Evolutionary conservation across 2,888 invertebrate genomes (phyloP).

Genomic region (Amphiduros pacificus): DNA sequence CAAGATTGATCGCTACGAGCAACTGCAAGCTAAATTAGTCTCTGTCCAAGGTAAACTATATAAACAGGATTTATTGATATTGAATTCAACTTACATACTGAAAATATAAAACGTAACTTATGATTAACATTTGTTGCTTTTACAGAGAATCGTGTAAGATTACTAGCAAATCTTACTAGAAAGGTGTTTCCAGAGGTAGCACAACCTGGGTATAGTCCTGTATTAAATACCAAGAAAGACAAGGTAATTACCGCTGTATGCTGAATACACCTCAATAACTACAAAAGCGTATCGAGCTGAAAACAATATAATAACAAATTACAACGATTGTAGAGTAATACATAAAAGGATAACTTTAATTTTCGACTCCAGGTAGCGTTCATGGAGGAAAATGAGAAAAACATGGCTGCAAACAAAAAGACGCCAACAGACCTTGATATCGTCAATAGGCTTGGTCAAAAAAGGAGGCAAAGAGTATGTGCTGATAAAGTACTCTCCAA

Average conservation of each 20-base stretch:
- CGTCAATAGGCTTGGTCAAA: slow-evolving; percentile 41
- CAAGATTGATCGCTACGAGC: slow-evolving; percentile 42
- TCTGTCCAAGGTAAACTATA: slow-evolving; percentile 37
- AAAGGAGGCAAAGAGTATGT: slow-evolving; percentile 35
- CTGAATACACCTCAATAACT: no score
- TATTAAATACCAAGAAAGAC: slow-evolving; percentile 35
- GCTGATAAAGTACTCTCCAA: no score
- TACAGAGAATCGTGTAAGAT: slow-evolving; percentile 12
- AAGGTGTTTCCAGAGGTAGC: slow-evolving; percentile 40
- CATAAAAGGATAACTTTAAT: no score
- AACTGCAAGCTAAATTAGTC: slow-evolving; percentile 37
- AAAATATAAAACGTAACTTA: no score
- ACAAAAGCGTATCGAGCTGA: no score
- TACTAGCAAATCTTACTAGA: slow-evolving; percentile 38
- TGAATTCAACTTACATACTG: not conserved
- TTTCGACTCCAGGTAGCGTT: no score
- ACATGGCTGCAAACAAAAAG: no score
- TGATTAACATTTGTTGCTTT: no score
- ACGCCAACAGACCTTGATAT: slow-evolving; percentile 45
- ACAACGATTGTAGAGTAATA: no score
- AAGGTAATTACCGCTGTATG: no score
- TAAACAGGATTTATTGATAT: not conserved
- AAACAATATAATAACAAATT: no score
- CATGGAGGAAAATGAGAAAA: no score
- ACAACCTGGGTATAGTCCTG: slow-evolving; percentile 37